Percentiles rank a stretch among this genome's conserved stretches.
Conservation (phyloP, 2,888 invertebrate genomes). For the Nephrotoma appendiculata region DNA sequence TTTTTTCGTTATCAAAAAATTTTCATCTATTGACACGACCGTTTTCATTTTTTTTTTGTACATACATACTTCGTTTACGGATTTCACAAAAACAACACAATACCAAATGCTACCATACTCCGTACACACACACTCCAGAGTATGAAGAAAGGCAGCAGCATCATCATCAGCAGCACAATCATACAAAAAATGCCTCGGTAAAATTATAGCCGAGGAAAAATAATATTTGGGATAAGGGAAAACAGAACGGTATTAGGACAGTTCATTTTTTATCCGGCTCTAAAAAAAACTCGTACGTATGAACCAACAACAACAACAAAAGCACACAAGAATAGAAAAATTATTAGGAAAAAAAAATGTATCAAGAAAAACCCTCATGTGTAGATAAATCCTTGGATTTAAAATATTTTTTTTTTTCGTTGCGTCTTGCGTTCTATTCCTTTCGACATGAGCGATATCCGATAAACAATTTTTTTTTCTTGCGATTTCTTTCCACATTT, state of each 20-base stretch:
- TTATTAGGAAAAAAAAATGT: not conserved
- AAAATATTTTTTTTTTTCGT: not conserved
- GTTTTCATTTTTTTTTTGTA: constrained; percentile 1
- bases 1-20: not conserved
- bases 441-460: constrained; percentile 4
- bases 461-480: not conserved
- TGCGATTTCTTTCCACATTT: not conserved
- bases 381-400: constrained; percentile 2
- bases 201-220: not conserved
- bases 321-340: not conserved
- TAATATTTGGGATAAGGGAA: not conserved
- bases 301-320: not conserved
- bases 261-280: not conserved
- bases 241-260: constrained; percentile 4
- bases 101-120: not conserved
- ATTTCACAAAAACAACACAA: not conserved
- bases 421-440: not conserved
- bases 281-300: not conserved
- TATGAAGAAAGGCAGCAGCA: not conserved
- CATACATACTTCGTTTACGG: not conserved
- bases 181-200: not conserved
- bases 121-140: not conserved
- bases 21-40: constrained; percentile 4
- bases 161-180: not conserved
- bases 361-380: constrained; percentile 2